Evolutionary conservation across 2,113 vertebrate genomes (phyloP), one percentile per base, ranked within the genome.

Genomic region (Calyptomena viridis): DNA sequence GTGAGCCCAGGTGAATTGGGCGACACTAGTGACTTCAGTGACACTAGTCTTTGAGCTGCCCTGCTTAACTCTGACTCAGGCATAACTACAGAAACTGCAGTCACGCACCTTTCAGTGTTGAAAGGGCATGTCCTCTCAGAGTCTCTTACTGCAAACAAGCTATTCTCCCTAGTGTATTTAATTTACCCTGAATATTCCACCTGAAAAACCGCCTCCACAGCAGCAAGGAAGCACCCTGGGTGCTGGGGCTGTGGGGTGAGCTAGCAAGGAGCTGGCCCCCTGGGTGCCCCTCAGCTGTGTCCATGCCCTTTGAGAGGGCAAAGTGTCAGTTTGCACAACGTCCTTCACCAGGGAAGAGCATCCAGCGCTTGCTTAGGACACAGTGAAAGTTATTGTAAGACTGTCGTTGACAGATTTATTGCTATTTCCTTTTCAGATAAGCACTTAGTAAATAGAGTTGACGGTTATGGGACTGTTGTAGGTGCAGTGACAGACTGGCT

Each of bases 381-480:
- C 4, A 17, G 12, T 47, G 46, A 77, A 35, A 77, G 24, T 28
- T 87, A 84, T 84, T 64, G 55, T 55, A 77, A 84, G 56, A 40
- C 66, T 68, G 13, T 44, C 31, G 63, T 12, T 79, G 67, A 24
- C 66, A 85, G 42, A 90, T 92, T 71, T 71, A 75, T 81, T 89
- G 31, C n/a, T 23, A 42, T 63, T 95, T 89, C 15, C 24, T 78
- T 84, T 58, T 75, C 71, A 76, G 53, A 71, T 42, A 88, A 86
- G 49, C 15, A 0, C 28, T 87, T 53, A 46, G 37, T 66, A 93
- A 84, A 77, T 30, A 53, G 42, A 27, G 46, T 18, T 69, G 22
- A 58, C 1, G 1, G 28, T 82, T 16, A 46, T 28, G 13, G 21
- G 46, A 24, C 40, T 1, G 8, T 31, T 1, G 0, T 28, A 47